Base-by-base conservation (phyloP, 2,797 vertebrate genomes). In the Triplophysa yarkandensis region DNA sequence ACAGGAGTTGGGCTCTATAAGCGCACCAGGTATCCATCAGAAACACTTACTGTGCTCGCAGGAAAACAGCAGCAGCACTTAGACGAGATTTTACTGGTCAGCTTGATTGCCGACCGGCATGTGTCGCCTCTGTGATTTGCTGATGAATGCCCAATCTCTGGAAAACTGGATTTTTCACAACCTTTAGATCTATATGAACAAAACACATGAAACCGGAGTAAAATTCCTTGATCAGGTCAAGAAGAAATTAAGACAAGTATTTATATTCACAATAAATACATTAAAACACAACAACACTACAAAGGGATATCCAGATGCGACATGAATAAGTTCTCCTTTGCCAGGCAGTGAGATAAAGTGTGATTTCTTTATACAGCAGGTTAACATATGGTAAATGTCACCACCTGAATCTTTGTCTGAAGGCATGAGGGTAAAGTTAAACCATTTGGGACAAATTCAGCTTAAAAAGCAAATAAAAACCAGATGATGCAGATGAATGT, bases 31-130 rank as follows among this genome's bases (percentile, higher is more conserved):
- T 30, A 54, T 79, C 71, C 30, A 48, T 71, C 46, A 81, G 78
- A 81, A 80, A 80, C 85, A 97, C 96, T 98, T 98, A 98, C 96
- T 85, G 93, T 90, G 92, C 90, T 85, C 63, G 91, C 88, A 52
- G 93, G 86, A 67, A 94, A 89, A 91, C 92, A 85, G 88, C 92
- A 92, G 90, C 90, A 87, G 92, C 92, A 92, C 90, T 92, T 92
- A 78, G 89, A 93, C 83, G 93, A 88, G 79, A 88, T 90, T 89
- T 92, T 94, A 92, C 90, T 91, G 85, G 92, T 84, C 79, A 89
- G 92, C 87, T 89, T 93, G 88, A 89, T 87, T 83, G 89, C 83
- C 60, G 84, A 87, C 90, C 89, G 89, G 90, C 92, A 93, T 67
- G 90, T 84, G 83, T 90, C 84, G 80, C 86, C 87, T 36, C 79